A percentile compares a stretch with the other conserved stretches of the same genome.
phyloP scores from a whole-genome alignment of 2,888 invertebrate species.

The Phaedon cochleariae region DNA sequence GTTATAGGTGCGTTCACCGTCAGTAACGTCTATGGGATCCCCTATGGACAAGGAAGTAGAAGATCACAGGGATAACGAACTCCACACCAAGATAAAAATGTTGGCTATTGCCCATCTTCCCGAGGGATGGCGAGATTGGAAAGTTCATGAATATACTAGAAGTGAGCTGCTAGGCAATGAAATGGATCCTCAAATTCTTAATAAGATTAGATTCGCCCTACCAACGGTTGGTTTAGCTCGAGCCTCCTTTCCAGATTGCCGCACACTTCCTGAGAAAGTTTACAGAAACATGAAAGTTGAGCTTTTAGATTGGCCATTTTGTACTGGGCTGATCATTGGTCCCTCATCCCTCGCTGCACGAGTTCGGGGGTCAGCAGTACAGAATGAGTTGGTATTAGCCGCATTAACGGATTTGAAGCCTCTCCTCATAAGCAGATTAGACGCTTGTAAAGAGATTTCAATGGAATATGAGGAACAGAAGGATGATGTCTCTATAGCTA shows the following conservation, averaged over 20 bases:
- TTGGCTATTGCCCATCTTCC: constrained; percentile 21
- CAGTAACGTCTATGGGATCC: neutral
- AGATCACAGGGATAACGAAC: neutral
- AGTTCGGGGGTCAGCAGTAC: constrained; percentile 39
- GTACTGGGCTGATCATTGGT: constrained; percentile 36
- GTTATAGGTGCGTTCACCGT: neutral
- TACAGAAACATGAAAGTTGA: constrained; percentile 40
- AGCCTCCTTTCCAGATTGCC: constrained; percentile 38
- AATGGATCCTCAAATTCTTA: constrained; percentile 37
- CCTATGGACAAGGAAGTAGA: neutral
- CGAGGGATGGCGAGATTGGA: constrained; percentile 37
- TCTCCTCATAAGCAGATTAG: too few species aligned
- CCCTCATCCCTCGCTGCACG: constrained; percentile 37
- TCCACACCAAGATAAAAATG: neutral
- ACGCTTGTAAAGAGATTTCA: too few species aligned
- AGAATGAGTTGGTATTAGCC: constrained; percentile 35
- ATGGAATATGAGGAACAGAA: too few species aligned
- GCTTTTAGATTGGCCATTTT: constrained; percentile 42
- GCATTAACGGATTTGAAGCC: constrained; percentile 39
- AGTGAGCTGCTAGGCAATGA: constrained; percentile 34
- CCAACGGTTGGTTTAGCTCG: constrained; percentile 38
- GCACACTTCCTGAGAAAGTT: too few species aligned
- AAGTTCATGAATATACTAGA: constrained; percentile 17
- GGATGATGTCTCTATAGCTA: constrained; percentile 15
- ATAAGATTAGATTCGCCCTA: constrained; percentile 41